Percentiles rank a stretch among this genome's conserved stretches.
Evolutionary conservation across 2,113 vertebrate species (phyloP).

Genomic region (Hippoglossus stenolepis): DNA sequence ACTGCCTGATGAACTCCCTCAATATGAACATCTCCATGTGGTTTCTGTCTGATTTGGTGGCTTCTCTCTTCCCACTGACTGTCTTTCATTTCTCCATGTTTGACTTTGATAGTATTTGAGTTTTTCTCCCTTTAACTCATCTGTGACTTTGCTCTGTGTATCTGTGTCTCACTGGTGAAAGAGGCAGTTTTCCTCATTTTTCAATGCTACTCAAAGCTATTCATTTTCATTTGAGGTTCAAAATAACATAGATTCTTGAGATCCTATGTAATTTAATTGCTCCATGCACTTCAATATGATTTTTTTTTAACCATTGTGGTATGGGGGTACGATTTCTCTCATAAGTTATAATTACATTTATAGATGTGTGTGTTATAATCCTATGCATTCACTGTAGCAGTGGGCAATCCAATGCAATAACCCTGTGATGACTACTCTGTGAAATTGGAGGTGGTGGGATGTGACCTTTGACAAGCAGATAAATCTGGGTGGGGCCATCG

Average conservation of each 20-base stretch:
- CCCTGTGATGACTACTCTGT: not conserved
- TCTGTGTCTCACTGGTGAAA: no score
- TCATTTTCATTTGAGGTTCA: no score
- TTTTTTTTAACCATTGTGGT: not conserved
- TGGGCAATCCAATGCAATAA: not conserved
- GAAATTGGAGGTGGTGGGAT: not conserved
- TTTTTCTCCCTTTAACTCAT: not conserved
- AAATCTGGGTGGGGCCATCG: not conserved
- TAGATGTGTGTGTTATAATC: not conserved
- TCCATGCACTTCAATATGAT: not conserved
- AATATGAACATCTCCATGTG: not conserved
- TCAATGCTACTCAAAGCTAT: no score
- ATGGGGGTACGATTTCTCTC: not conserved
- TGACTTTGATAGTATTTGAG: not conserved
- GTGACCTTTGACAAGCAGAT: not conserved
- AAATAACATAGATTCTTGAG: not conserved
- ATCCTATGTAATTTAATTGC: not conserved
- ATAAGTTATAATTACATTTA: not conserved
- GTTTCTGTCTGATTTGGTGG: slow-evolving; percentile 15
- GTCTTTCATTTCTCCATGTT: slow-evolving; percentile 1
- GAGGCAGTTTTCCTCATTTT: no score
- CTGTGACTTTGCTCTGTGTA: not conserved
- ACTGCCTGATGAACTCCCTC: not conserved
- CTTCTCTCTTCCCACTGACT: slow-evolving; percentile 2
- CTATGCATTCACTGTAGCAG: not conserved